Evolutionary conservation across 2,797 vertebrate species (phyloP).

Genomic region (Poeciliopsis turneri): DNA sequence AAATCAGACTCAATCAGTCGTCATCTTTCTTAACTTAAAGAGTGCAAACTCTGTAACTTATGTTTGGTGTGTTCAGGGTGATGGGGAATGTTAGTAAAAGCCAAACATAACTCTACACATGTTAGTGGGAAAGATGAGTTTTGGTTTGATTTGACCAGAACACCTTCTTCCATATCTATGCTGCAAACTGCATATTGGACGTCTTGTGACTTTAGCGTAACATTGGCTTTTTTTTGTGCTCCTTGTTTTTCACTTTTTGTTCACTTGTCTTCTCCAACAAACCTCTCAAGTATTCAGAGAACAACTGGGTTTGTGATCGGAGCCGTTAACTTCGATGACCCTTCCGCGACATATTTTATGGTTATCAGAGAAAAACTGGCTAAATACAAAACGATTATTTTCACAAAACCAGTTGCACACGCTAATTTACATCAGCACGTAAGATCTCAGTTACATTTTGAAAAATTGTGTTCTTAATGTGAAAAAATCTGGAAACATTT

Average conservation of each 20-base stretch:
- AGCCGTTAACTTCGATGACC: neutral
- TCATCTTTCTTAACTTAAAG: no score
- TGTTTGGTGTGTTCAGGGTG: neutral
- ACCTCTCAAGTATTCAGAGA: neutral
- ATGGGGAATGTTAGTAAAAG: neutral
- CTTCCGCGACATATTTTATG: neutral
- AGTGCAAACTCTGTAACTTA: no score
- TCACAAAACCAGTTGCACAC: no score
- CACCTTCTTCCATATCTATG: no score
- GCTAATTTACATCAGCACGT: no score
- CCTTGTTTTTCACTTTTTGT: neutral
- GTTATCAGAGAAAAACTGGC: neutral
- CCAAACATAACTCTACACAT: neutral
- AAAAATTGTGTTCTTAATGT: neutral
- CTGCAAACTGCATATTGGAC: no score
- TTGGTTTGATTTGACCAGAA: neutral
- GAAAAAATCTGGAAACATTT: neutral
- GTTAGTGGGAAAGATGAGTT: neutral
- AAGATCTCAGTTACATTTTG: neutral
- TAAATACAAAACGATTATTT: neutral
- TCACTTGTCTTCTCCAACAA: neutral
- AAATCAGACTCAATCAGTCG: neutral
- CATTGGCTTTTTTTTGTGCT: neutral
- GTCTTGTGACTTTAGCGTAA: no score
- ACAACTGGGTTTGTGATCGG: neutral